Conservation (phyloP, 2,113 vertebrate species). For the zebrafish (Danio rerio) region GRCz12tu NC_133189.1:6271001-6271500, state of each 20-base stretch:
- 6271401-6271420: conserved; percentile 21
- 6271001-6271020: no score
- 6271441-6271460: not conserved
- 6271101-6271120: no score
- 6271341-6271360: conserved; percentile 45
- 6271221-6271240: conserved; percentile 12
- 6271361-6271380: conserved; percentile 54
- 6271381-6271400: conserved; percentile 41
- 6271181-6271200: not conserved
- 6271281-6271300: conserved; percentile 47
- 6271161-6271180: not conserved
- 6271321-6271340: conserved; percentile 44
- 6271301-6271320: conserved; percentile 57
- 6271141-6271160: no score
- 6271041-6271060: no score
- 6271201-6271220: not conserved
- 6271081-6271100: no score
- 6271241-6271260: conserved; percentile 51
- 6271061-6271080: no score
- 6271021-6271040: no score
- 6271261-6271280: conserved; percentile 38
- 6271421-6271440: not conserved
- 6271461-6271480: not conserved
- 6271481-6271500: not conserved
- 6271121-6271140: not conserved